Base-by-base conservation (phyloP, 2,113 vertebrate species). In the Plestiodon gilberti region DNA sequence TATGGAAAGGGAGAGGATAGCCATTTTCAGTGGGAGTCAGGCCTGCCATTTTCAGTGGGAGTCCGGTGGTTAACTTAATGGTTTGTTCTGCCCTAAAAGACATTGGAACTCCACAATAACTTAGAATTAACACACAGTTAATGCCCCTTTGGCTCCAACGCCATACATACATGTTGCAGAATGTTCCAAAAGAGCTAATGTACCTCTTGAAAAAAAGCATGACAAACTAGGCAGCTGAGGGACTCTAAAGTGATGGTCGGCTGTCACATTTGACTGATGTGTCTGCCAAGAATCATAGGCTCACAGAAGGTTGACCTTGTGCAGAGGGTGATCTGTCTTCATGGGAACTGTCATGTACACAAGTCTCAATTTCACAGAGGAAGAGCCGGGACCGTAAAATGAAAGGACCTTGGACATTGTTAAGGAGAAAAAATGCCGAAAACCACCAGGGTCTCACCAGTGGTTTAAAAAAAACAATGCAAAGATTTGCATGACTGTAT, bases 281-380 rank as follows among this genome's bases (percentile, higher is more conserved):
- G 87, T 90, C 92, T 96, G 94, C 94, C 95, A 91, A 88, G 93
- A 87, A 86, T 89, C 93, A 86, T 10, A 91, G 94, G 92, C 93
- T 93, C 79, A 59, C 33, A 90, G 90, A 96, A 94, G 86, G 94
- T 94, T 96, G 96, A 96, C 97, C 96, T 97, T 96, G 96, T 88
- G 69, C 89, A 91, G 95, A 91, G 84, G 95, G 96, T 28, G 90
- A 97, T 97, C 94, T 88, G 88, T 97, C 96, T 97, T 97, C 96
- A 95, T 96, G 96, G 95, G 96, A 94, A 89, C 77, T 97, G 96
- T 96, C 96, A 93, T 87, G 90, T 78, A 89, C 92, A 92, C 94
- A 94, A 87, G 93, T 94, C 93, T 97, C 96, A 96, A 95, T 97
- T 96, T 95, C 91, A 91, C 93, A 95, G 92, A 93, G 92, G 93